Percentiles rank a stretch among this genome's conserved stretches.
phyloP scores from a whole-genome alignment of 2,113 vertebrate species.

The Hippocampus abdominalis region DNA sequence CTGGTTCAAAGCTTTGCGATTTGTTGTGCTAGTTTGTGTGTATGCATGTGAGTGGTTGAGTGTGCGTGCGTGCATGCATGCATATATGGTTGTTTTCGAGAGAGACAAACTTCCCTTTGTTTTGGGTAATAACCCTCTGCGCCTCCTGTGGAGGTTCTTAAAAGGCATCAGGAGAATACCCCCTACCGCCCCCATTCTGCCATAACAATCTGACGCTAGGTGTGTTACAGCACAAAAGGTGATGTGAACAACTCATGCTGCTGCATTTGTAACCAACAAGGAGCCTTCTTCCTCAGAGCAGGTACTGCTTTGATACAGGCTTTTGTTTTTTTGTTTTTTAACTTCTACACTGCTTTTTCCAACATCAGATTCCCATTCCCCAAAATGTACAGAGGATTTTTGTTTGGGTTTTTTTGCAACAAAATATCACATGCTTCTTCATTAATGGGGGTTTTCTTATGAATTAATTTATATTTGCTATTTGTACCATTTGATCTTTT shows the following conservation, averaged over 20 bases:
- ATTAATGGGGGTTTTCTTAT: conserved; percentile 74
- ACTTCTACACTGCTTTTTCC: conserved; percentile 1
- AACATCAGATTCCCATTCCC: conserved; percentile 36
- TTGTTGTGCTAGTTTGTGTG: conserved; percentile 29
- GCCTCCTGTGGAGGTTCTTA: conserved; percentile 79
- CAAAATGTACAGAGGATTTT: conserved; percentile 56
- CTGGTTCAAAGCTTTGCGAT: conserved; percentile 42
- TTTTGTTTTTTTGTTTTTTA: conserved; percentile 1
- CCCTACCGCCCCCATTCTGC: not conserved
- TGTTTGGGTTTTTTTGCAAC: conserved; percentile 44
- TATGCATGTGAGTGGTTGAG: not conserved
- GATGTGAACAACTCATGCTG: conserved; percentile 20
- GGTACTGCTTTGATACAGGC: conserved; percentile 18
- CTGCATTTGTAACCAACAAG: conserved; percentile 25
- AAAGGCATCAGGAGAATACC: conserved; percentile 40
- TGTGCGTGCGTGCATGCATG: conserved; percentile 21
- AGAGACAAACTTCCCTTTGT: conserved; percentile 64
- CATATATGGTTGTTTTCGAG: conserved; percentile 40
- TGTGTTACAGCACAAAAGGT: conserved; percentile 34
- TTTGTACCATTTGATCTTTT: conserved; percentile 75
- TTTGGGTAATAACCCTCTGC: conserved; percentile 64
- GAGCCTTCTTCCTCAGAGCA: conserved; percentile 26
- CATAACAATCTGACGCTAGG: conserved; percentile 34
- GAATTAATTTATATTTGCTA: conserved; percentile 79
- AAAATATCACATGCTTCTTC: conserved; percentile 62